Base-by-base conservation (phyloP, 1,140 invertebrate genomes). In the Drosophila mojavensis region DNA sequence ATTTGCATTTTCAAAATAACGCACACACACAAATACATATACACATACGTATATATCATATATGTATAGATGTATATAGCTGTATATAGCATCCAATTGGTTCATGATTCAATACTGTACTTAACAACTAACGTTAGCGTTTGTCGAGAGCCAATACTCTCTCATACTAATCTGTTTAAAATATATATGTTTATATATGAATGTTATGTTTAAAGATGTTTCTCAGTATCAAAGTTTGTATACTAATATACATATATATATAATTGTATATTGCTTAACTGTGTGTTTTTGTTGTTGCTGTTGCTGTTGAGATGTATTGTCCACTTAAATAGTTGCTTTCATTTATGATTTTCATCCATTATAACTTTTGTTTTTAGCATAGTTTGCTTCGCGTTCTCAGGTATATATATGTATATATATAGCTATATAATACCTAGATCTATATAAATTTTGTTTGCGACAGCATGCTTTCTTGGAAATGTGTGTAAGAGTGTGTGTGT, bases 81-180 rank as follows among this genome's bases (percentile, higher is more conserved):
- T 28, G 60, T 45, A 5, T 59, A 13, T 30, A 39, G 47, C 15
- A 2, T 2, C 2, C 1, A 1, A 20, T 20, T 33, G 10, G 3
- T 78, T 78, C 70, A 71, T 72, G 56, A 71, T 73, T 69, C 61
- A 86, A 81, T 28, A 28, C 28, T 28, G 28, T 28, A 28, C 75
- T 85, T 85, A 85, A 45, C 26, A 33, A 60, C 67, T 85, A 81
- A 41, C 86, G 64, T 81, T 81, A 69, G 67, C 64, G 1, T 28
- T 28, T 28, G 5, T 5, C 5, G 28, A 28, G 28, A 28, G 5
- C 28, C 1, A 28, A 5, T 4, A 3, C 28, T 28, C 28, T 28
- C 28, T 33, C 30, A 0, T 2, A 9, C 30, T 33, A 7, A 7
- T 9, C 30, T 7, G 1, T 33, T 9, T 33, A 33, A 9, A 33